A percentile compares a stretch with the other conserved stretches of the same genome.
phyloP scores from a whole-genome alignment of 1,140 invertebrate genomes.

The Leptestheria dahalacensis region DNA sequence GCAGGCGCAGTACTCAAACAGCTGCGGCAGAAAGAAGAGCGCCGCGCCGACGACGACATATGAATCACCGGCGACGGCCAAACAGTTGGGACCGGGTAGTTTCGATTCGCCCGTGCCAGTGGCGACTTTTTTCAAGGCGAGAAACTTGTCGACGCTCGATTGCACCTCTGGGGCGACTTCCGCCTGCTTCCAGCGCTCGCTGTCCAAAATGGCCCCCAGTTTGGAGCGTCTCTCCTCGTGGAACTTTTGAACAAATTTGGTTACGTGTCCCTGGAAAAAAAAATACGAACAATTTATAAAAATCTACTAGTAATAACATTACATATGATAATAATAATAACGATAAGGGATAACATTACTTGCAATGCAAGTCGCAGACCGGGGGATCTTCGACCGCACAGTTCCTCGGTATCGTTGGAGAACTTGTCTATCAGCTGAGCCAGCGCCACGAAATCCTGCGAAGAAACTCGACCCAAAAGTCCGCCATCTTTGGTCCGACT shows the following conservation, averaged over 20 bases:
- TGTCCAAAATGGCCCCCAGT: slow-evolving; percentile 65
- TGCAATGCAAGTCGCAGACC: slow-evolving; percentile 62
- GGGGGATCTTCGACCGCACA: slow-evolving; percentile 62
- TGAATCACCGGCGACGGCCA: slow-evolving; percentile 14
- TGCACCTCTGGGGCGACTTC: slow-evolving; percentile 79
- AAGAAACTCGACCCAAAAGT: slow-evolving; percentile 39
- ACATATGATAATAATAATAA: neutral
- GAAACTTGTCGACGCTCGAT: slow-evolving; percentile 65
- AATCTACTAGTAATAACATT: neutral
- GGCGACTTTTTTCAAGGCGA: slow-evolving; percentile 47
- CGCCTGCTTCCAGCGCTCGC: slow-evolving; percentile 85
- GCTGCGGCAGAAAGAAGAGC: slow-evolving; percentile 33
- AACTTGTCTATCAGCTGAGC: slow-evolving; percentile 64
- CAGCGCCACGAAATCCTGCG: slow-evolving; percentile 60
- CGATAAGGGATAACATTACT: slow-evolving; percentile 23
- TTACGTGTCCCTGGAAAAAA: slow-evolving; percentile 41
- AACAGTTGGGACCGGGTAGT: neutral
- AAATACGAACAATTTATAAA: neutral
- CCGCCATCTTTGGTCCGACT: slow-evolving; percentile 43
- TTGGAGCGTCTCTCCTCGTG: slow-evolving; percentile 76
- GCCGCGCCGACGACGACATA: slow-evolving; percentile 14
- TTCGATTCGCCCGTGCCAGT: neutral
- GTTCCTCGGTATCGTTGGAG: slow-evolving; percentile 51
- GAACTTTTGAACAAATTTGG: slow-evolving; percentile 78
- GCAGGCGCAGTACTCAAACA: slow-evolving; percentile 78